These are phyloP conservation scores for Nothocercus nigrocapillus DNA, from an alignment of 2,113 vertebrate species.

Conservation along the genomic window DNA sequence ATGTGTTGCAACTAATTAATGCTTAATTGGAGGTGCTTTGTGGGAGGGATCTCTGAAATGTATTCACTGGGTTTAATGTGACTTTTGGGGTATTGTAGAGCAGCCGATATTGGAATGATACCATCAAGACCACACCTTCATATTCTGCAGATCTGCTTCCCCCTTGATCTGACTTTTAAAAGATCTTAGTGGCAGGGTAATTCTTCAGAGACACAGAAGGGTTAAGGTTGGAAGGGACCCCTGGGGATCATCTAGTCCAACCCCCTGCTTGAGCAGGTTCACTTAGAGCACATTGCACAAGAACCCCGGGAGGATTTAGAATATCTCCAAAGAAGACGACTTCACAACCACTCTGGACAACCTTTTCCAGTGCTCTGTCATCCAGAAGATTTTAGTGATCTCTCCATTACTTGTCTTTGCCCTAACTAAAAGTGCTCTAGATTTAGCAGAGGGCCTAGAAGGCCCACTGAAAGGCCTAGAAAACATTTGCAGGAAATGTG, in stretches of 20 bases:
- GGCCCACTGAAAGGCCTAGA: not conserved
- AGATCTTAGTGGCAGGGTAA: not conserved
- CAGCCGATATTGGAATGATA: not conserved
- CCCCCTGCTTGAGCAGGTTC: no score
- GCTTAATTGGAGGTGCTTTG: not conserved
- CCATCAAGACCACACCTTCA: not conserved
- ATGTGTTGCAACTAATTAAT: not conserved
- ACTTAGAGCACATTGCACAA: no score
- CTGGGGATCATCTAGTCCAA: no score
- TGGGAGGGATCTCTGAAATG: not conserved
- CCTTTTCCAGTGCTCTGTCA: no score
- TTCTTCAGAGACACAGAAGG: not conserved
- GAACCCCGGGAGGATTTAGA: no score
- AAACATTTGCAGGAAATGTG: not conserved
- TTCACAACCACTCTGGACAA: no score
- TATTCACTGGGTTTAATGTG: not conserved
- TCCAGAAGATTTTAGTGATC: not conserved
- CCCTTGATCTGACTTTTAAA: not conserved
- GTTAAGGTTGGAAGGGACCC: no score
- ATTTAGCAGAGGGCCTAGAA: not conserved
- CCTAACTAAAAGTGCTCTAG: not conserved
- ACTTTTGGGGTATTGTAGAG: not conserved
- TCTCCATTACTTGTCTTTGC: not conserved
- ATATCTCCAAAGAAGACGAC: no score
- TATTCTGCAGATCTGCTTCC: not conserved